These are phyloP conservation scores for Agelas oroides DNA, from an alignment of 37 sponge, comb jelly and placozoan genomes.

Conservation along the genomic window DNA sequence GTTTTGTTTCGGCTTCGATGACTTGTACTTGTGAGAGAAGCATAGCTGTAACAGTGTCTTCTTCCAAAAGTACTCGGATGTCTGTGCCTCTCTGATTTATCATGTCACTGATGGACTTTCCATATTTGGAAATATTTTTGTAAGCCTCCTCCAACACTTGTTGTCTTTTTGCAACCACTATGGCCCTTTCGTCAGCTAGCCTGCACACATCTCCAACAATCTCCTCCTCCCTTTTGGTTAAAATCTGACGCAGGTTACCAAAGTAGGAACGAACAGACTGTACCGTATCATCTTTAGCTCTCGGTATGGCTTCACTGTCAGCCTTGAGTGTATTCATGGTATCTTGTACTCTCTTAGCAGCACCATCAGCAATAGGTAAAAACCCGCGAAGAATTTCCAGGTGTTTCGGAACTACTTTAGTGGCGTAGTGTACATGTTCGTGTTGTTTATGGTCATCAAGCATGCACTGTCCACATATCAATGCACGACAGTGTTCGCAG, in stretches of 20 bases:
- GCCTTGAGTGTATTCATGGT: conserved; percentile 6
- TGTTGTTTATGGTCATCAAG: conserved; percentile 30
- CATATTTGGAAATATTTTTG: background rate
- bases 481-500: conserved; percentile 16
- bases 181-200: background rate
- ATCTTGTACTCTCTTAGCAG: background rate
- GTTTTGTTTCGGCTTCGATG: background rate
- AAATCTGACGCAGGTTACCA: background rate
- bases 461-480: conserved; percentile 57
- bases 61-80: background rate
- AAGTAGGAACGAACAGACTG: conserved; percentile 27
- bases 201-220: background rate
- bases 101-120: background rate
- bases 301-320: background rate
- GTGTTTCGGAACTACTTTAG: conserved; percentile 10
- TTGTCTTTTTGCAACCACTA: background rate
- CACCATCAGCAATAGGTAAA: background rate
- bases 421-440: conserved; percentile 8
- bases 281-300: background rate
- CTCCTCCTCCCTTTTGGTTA: conserved; percentile 20
- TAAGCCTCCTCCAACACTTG: background rate
- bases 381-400: background rate
- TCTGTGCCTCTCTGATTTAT: background rate
- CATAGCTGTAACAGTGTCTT: background rate
- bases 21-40: background rate